Base-by-base conservation (phyloP, 1,140 invertebrate genomes). In the Drosophila albomicans region DNA sequence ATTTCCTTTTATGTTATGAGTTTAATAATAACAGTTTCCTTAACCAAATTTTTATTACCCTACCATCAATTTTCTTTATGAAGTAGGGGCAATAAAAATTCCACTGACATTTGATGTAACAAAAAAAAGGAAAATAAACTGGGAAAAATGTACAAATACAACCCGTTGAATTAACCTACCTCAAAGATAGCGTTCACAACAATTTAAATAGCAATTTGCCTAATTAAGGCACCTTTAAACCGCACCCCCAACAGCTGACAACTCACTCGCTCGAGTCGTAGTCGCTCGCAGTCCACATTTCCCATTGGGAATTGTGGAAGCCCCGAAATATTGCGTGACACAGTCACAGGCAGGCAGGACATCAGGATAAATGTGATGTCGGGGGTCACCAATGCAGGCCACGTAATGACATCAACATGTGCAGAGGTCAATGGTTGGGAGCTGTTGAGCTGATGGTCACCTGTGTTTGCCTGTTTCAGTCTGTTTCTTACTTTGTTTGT, bases 121-220 rank as follows among this genome's bases (percentile, higher is more conserved):
- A 25, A 58, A 78, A 30, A 20, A 45, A n/a, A 16, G 3, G 59
- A 61, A 67, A 82, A 82, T 67, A 63, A 56, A 25, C 79, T 79
- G 61, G 62, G 54, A 79, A 74, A 75, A 52, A 52, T 32, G 46
- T 57, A 5, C 65, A 13, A 32, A 8, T 65, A 49, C 43, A 72
- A 66, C 51, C 30, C 59, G 16, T 56, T 56, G 59, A 48, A 71
- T 64, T 6, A 75, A 82, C 79, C 79, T 79, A 79, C 75, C 71
- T 67, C 79, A 70, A 82, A 75, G 28, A 54, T 54, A 70, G 65
- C 35, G 45, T 68, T 78, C 63, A 49, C 67, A 69, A 77, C 72
- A 84, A 82, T 87, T 88, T 84, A 88, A 88, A 88, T 84, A 88
- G 77, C 85, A 88, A 89, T 88, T 88, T 89, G 70, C 80, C 70